Conservation (phyloP, 1,140 invertebrate species). For the Solenopsis fugax region DNA sequence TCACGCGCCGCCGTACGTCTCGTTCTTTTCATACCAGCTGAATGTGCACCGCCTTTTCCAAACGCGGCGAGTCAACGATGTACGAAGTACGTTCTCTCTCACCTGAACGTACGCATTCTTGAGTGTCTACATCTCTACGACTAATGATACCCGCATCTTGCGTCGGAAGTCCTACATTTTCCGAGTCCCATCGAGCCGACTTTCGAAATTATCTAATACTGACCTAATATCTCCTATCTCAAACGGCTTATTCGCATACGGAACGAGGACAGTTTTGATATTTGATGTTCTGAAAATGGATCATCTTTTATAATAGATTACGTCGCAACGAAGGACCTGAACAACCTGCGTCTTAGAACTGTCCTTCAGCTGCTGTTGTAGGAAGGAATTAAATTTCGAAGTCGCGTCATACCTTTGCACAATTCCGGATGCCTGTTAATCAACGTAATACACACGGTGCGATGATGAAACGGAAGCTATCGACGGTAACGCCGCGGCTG, state of each 20-base stretch:
- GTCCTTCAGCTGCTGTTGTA: background rate
- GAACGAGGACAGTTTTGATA: background rate
- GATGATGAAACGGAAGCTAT: conserved; percentile 32
- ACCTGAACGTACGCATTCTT: background rate
- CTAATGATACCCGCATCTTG: background rate
- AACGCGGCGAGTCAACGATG: background rate
- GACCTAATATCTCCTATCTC: background rate
- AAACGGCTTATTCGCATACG: background rate
- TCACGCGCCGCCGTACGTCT: conserved; percentile 8
- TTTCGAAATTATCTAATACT: background rate
- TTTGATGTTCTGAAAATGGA: background rate
- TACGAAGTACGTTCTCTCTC: background rate
- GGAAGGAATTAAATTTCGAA: conserved; percentile 34
- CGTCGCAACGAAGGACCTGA: too few relatives aligned
- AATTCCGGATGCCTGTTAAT: conserved; percentile 36
- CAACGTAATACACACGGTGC: conserved; percentile 8
- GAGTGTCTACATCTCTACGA: background rate
- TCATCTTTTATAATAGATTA: background rate
- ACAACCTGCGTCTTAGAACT: background rate
- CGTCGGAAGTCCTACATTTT: too few relatives aligned
- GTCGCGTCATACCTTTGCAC: background rate
- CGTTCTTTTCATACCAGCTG: conserved; percentile 31
- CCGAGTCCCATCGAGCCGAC: background rate
- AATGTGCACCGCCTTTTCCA: conserved; percentile 28
- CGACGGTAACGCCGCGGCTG: conserved; percentile 8